Evolutionary conservation across 1,140 invertebrate species (phyloP).

Genomic region (Dendrolimus punctatus): DNA sequence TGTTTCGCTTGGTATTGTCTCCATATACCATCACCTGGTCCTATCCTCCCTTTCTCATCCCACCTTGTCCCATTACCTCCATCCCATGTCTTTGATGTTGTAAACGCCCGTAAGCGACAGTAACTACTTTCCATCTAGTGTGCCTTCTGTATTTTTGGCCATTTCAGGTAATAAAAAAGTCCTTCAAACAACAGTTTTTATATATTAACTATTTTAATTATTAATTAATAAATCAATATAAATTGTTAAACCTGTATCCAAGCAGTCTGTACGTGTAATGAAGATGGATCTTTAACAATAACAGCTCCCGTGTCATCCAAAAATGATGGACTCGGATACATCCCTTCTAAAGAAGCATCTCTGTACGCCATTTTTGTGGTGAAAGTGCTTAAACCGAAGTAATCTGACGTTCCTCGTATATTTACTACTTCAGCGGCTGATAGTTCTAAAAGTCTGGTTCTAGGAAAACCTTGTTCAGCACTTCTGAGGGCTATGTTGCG

Average conservation of each 20-base stretch:
- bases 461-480: conserved; percentile 68
- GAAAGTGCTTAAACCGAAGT: conserved; percentile 76
- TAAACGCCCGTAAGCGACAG: no score
- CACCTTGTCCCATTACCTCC: no score
- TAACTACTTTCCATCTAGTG: no score
- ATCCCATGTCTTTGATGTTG: no score
- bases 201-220: no score
- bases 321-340: conserved; percentile 63
- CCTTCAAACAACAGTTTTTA: no score
- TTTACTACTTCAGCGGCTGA: conserved; percentile 69
- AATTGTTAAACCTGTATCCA: conserved; percentile 68
- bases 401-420: conserved; percentile 75
- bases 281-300: conserved; percentile 55
- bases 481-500: conserved; percentile 72
- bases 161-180: no score
- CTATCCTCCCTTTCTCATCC: no score
- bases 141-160: no score
- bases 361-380: conserved; percentile 63
- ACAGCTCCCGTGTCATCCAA: conserved; percentile 67
- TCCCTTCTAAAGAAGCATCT: conserved; percentile 48
- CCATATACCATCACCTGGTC: no score
- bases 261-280: conserved; percentile 58
- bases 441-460: conserved; percentile 74
- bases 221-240: not conserved
- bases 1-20: no score